Conservation (phyloP, 2,113 vertebrate species). For the Panthera leo region DNA sequence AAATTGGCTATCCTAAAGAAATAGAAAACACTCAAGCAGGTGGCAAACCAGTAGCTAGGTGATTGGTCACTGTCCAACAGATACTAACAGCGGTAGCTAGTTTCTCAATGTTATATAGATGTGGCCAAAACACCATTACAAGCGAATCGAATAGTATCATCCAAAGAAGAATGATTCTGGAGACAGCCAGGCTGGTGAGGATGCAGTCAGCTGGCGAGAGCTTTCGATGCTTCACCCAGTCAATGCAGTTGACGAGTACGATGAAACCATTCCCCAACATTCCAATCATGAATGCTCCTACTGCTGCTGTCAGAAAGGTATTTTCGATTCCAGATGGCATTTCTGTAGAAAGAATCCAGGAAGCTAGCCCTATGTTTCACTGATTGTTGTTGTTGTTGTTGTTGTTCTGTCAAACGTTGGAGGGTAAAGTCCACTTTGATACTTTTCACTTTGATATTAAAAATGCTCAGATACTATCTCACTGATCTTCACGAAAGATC, state of each 20-base stretch:
- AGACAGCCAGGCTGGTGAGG: constrained; percentile 19
- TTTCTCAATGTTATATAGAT: neutral
- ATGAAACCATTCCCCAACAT: neutral
- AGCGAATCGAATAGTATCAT: neutral
- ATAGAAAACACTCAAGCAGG: constrained; percentile 38
- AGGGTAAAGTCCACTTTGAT: neutral
- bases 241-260: neutral
- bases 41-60: neutral
- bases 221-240: neutral
- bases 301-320: neutral
- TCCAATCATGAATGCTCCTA: neutral
- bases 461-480: neutral
- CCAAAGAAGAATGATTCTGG: constrained; percentile 16
- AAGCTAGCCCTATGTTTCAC: neutral
- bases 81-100: accelerated
- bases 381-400: neutral
- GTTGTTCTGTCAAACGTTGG: neutral
- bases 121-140: neutral
- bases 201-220: neutral
- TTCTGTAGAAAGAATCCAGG: neutral
- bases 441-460: neutral
- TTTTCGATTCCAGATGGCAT: constrained; percentile 10
- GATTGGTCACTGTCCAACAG: neutral
- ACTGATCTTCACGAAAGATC: neutral
- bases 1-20: constrained; percentile 28